A percentile compares a stretch with the other conserved stretches of the same genome.
These are phyloP conservation scores for Caenorhabditis auriculariae DNA, from an alignment of 2,888 invertebrate species.

Conservation along the genomic window DNA sequence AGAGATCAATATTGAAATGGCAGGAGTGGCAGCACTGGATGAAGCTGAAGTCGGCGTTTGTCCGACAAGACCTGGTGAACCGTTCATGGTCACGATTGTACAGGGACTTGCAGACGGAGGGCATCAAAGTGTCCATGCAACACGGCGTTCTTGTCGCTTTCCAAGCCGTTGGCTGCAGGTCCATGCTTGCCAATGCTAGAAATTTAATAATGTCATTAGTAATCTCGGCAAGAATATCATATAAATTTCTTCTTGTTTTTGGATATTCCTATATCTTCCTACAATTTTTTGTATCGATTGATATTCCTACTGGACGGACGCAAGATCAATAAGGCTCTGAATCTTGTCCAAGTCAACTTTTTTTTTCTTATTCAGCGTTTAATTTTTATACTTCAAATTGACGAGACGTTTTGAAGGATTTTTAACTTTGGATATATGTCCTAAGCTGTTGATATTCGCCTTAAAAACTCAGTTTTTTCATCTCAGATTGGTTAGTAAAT, in stretches of 20 bases:
- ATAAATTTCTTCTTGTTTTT: background rate
- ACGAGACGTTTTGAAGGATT: background rate
- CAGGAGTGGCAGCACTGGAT: constrained; percentile 56
- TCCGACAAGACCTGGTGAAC: constrained; percentile 47
- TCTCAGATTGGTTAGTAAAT: no score
- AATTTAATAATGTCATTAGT: background rate
- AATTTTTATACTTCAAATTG: background rate
- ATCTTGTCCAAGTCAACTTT: no score
- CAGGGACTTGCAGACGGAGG: constrained; percentile 43
- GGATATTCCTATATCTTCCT: background rate
- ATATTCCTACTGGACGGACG: background rate
- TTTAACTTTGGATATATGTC: background rate
- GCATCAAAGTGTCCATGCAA: constrained; percentile 48
- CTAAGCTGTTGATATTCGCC: background rate
- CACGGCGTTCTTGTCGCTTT: constrained; percentile 51
- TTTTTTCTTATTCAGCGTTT: constrained; percentile 1
- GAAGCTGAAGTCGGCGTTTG: constrained; percentile 51
- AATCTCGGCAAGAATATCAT: background rate
- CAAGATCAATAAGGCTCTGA: background rate
- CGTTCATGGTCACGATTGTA: constrained; percentile 45
- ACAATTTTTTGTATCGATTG: background rate
- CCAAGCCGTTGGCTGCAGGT: constrained; percentile 13
- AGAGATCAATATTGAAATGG: constrained; percentile 47
- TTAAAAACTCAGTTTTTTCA: background rate
- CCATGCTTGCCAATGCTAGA: constrained; percentile 2